Evolutionary conservation across 2,888 invertebrate species (phyloP).

Genomic region (Julus scanicus): DNA sequence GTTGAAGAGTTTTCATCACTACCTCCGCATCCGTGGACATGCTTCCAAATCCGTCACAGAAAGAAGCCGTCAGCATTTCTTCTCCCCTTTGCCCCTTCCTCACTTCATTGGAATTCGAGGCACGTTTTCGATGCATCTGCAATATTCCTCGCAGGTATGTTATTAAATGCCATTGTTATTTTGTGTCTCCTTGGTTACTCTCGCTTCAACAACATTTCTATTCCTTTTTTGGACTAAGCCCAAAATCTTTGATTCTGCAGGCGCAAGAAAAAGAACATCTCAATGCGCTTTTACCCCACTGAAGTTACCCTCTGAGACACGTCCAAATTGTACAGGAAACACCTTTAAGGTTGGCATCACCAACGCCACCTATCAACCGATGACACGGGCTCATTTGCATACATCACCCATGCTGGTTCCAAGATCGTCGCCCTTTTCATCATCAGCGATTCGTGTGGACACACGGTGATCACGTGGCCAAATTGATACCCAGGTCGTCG

Average conservation of each 20-base stretch:
- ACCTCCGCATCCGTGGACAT: constrained; percentile 22
- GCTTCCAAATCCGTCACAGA: not conserved
- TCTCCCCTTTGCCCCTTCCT: not conserved
- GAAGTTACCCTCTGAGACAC: not conserved
- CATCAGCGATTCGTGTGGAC: not conserved
- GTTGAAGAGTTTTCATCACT: not conserved
- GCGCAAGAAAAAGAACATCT: not conserved
- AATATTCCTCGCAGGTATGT: constrained; percentile 39
- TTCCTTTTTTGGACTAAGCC: not conserved
- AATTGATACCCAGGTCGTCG: not conserved
- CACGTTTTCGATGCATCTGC: constrained; percentile 36
- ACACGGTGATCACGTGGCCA: not conserved
- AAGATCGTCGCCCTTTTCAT: not conserved
- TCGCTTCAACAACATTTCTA: not conserved
- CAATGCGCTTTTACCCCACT: not conserved
- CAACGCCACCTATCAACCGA: not conserved
- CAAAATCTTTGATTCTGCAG: not conserved
- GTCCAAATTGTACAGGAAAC: not conserved
- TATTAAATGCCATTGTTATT: constrained; percentile 29
- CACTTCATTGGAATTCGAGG: constrained; percentile 1
- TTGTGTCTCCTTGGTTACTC: constrained; percentile 38
- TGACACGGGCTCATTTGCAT: constrained; percentile 12
- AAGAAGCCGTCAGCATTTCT: not conserved
- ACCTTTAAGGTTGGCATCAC: not conserved
- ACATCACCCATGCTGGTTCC: not conserved